Evolutionary conservation across 30 jellyfish, hydroid and myxozoan genomes (phyloP).

Genomic region (Turritopsis rubra): DNA sequence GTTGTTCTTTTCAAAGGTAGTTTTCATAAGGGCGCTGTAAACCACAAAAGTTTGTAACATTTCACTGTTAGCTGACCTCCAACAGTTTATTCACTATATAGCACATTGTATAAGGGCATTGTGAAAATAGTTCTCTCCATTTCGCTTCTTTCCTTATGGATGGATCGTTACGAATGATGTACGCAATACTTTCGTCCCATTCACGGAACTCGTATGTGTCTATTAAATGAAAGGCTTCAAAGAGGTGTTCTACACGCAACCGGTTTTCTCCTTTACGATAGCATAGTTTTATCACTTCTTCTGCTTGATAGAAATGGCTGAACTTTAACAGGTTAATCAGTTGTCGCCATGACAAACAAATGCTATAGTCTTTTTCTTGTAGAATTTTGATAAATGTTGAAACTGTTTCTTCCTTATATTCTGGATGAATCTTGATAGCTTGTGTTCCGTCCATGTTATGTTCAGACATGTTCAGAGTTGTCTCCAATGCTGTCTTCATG

Average conservation of each 20-base stretch:
- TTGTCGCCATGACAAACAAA: neutral
- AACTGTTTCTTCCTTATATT: neutral
- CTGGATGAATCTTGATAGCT: neutral
- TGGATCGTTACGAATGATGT: neutral
- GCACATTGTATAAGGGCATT: conserved; percentile 11
- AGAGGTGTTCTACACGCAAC: neutral
- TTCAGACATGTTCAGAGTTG: neutral
- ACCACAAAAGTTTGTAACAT: too few relatives aligned
- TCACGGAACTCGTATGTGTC: neutral
- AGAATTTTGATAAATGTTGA: neutral
- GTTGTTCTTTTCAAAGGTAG: too few relatives aligned
- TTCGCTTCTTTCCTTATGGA: neutral
- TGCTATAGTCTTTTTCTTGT: neutral
- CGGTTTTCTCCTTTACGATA: neutral
- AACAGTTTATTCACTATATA: neutral
- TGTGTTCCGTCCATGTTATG: neutral
- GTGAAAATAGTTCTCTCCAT: neutral
- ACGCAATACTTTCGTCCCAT: conserved; percentile 1
- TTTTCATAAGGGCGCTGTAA: too few relatives aligned
- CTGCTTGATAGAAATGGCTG: conserved; percentile 15
- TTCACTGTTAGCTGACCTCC: neutral
- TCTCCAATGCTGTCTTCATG: conserved; percentile 20
- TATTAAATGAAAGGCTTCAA: neutral
- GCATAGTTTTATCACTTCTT: conserved; percentile 1
- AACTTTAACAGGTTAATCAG: neutral